phyloP scores from a whole-genome alignment of 64 coral and sea anemone species.

The Hydrozoanthus tunicans region DNA sequence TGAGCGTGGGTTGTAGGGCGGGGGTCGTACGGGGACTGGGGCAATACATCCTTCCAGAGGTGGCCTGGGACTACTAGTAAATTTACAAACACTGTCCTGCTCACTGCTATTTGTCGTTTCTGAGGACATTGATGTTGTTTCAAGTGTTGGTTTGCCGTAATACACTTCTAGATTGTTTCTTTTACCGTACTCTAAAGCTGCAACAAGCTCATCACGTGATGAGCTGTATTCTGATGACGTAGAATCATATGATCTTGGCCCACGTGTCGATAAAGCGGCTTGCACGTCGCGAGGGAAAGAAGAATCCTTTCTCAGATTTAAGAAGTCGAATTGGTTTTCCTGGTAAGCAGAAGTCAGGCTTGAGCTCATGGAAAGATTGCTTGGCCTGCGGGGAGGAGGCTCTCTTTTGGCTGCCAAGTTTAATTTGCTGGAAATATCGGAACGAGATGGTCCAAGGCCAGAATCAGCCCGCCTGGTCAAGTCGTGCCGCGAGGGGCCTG shows the following conservation, averaged over 20 bases:
- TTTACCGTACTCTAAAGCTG: constrained; percentile 97
- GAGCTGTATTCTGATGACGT: constrained; percentile 99
- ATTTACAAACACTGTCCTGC: constrained; percentile 98
- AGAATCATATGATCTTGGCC: constrained; percentile 90
- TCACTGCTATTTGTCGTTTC: constrained; percentile 97
- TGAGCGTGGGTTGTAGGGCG: constrained; percentile 76
- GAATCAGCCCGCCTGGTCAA: constrained; percentile 44
- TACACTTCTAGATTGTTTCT: constrained; percentile 92
- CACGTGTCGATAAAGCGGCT: constrained; percentile 60
- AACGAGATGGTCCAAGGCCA: constrained; percentile 44
- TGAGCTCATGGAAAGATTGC: constrained; percentile 11
- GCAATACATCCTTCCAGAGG: constrained; percentile 70
- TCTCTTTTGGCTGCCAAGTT: constrained; percentile 3
- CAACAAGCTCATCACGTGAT: constrained; percentile 97
- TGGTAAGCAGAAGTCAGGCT: constrained; percentile 21
- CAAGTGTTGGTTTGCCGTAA: constrained; percentile 95
- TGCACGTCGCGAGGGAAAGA: constrained; percentile 76
- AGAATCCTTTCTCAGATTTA: constrained; percentile 65
- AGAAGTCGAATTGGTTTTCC: constrained; percentile 45
- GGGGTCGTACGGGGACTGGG: constrained; percentile 76
- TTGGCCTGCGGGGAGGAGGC: neutral
- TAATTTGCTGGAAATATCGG: constrained; percentile 27
- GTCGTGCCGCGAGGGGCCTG: constrained; percentile 47
- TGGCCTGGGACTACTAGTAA: constrained; percentile 77
- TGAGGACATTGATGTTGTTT: constrained; percentile 92